A percentile compares a stretch with the other conserved stretches of the same genome.
phyloP scores from a whole-genome alignment of 2,113 vertebrate genomes.

The Cephalopterus ornatus region DNA sequence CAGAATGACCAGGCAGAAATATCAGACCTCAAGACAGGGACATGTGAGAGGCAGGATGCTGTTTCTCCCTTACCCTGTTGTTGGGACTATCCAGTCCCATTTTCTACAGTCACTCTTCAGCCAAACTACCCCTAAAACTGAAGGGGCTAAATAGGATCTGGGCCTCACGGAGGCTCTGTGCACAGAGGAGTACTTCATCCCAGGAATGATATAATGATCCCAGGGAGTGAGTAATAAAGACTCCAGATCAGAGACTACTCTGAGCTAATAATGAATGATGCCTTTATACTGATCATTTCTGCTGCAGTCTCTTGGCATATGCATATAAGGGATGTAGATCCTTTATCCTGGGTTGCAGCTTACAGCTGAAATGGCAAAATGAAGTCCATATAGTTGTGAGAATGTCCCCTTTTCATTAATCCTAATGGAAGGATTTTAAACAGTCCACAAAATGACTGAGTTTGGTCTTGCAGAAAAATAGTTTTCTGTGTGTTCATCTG shows the following conservation, averaged over 20 bases:
- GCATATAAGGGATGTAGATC: not conserved
- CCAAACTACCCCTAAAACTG: not conserved
- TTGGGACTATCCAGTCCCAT: accelerated
- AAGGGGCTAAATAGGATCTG: not conserved
- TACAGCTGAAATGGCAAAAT: slow-evolving; percentile 22
- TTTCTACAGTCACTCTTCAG: not conserved
- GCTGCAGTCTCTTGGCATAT: not conserved
- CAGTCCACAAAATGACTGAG: not conserved
- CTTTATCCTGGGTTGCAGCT: not conserved
- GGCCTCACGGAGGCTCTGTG: not conserved
- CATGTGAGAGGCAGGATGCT: not conserved
- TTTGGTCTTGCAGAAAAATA: not conserved
- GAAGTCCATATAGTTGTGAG: not conserved
- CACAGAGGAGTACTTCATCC: not conserved
- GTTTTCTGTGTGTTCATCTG: not conserved
- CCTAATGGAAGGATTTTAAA: not conserved
- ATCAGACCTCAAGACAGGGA: not conserved
- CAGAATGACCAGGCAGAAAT: not conserved
- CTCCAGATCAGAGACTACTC: not conserved
- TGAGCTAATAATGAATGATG: not conserved
- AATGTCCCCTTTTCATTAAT: not conserved
- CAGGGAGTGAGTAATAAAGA: not conserved
- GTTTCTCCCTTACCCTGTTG: not conserved
- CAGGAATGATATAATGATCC: not conserved
- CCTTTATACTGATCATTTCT: not conserved